A percentile compares a stretch with the other conserved stretches of the same genome.
These are phyloP conservation scores for Drosophila merina DNA, from an alignment of 2,888 invertebrate species.

Conservation along the genomic window DNA sequence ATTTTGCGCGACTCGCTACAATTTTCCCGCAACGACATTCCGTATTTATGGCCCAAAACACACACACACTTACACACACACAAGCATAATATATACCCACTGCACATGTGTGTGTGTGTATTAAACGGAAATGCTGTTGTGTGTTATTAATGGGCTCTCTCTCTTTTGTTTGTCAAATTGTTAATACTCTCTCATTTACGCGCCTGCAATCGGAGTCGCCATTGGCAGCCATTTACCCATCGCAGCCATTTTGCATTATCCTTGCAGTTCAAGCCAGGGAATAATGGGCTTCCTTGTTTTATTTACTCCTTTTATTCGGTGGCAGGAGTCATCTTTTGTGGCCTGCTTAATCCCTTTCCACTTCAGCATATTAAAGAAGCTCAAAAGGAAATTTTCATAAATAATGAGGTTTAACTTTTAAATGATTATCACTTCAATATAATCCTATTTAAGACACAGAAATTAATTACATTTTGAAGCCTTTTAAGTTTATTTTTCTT, in stretches of 20 bases:
- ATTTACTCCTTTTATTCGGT: slow-evolving; percentile 44
- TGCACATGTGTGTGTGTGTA: slow-evolving; percentile 8
- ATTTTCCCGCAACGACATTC: slow-evolving; percentile 41
- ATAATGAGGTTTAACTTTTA: slow-evolving; percentile 1
- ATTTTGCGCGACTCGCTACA: slow-evolving; percentile 33
- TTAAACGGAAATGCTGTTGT: slow-evolving; percentile 16
- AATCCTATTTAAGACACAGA: neutral
- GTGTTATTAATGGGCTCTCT: slow-evolving; percentile 45
- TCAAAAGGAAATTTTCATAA: slow-evolving; percentile 11
- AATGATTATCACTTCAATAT: neutral
- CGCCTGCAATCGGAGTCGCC: slow-evolving; percentile 32
- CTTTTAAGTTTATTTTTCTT: too few relatives aligned
- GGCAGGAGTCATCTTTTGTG: slow-evolving; percentile 29
- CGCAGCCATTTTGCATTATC: slow-evolving; percentile 28
- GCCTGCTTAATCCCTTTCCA: slow-evolving; percentile 43
- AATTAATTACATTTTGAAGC: too few relatives aligned
- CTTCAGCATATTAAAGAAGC: slow-evolving; percentile 23
- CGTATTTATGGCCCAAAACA: slow-evolving; percentile 51
- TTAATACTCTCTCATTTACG: slow-evolving; percentile 43
- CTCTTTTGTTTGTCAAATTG: slow-evolving; percentile 48
- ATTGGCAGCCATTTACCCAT: slow-evolving; percentile 28
- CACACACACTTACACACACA: slow-evolving; percentile 21
- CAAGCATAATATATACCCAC: neutral
- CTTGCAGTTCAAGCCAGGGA: slow-evolving; percentile 45
- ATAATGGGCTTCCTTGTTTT: slow-evolving; percentile 38